These are phyloP conservation scores for Procavia capensis DNA, from an alignment of 2,113 vertebrate species.

Conservation along the genomic window DNA sequence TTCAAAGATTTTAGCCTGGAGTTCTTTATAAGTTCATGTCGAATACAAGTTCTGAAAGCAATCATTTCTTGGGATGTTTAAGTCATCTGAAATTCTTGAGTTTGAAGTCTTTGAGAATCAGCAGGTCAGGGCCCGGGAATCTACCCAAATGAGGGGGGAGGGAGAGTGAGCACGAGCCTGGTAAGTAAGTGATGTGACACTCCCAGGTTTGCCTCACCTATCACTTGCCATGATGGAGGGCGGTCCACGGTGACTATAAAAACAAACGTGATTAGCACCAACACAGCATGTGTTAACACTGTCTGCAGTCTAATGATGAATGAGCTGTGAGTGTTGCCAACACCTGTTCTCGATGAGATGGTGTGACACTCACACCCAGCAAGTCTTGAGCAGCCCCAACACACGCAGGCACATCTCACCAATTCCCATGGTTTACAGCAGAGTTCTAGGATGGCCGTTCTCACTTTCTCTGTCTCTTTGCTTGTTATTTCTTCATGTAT, in stretches of 20 bases:
- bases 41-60: background rate
- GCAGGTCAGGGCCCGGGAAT: background rate
- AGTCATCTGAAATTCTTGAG: background rate
- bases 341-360: constrained; percentile 66
- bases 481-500: background rate
- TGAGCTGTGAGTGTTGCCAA: constrained; percentile 7
- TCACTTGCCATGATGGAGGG: constrained; percentile 49
- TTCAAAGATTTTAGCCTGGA: constrained; percentile 46
- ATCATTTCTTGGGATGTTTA: background rate
- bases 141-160: background rate
- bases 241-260: constrained; percentile 50
- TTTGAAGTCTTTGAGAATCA: background rate
- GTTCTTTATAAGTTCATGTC: constrained; percentile 24
- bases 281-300: constrained; percentile 66
- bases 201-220: constrained; percentile 35
- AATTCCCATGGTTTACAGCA: background rate
- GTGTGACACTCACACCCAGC: background rate
- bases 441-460: background rate
- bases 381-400: background rate
- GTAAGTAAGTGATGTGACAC: background rate
- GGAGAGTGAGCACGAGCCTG: background rate
- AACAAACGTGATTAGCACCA: constrained; percentile 73
- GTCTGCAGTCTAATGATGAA: constrained; percentile 54
- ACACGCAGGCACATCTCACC: background rate
- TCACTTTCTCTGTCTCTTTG: background rate